Conservation (phyloP, 2,113 vertebrate species). For the Siphamia tubifer region DNA sequence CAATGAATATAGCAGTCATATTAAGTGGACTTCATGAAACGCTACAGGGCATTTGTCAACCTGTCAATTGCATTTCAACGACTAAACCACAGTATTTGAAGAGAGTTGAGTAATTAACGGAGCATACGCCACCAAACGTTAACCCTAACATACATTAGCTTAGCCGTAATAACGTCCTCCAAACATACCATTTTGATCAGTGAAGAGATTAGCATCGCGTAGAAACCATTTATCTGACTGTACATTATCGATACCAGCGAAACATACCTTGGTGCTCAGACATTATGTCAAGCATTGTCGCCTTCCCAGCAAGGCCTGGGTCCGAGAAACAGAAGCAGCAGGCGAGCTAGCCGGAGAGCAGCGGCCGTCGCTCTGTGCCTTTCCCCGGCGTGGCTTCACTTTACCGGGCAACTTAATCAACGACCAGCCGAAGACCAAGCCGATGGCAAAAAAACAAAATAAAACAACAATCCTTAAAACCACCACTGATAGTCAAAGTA, state of each 20-base stretch:
- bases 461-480: neutral
- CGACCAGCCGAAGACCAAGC: conserved; percentile 11
- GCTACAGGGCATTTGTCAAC: neutral
- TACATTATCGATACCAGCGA: neutral
- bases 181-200: conserved; percentile 8
- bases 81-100: neutral
- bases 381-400: conserved; percentile 71
- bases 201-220: neutral
- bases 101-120: neutral
- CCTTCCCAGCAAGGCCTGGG: conserved; percentile 71
- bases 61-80: neutral
- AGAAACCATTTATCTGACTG: neutral
- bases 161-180: neutral
- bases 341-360: conserved; percentile 65
- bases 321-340: conserved; percentile 58
- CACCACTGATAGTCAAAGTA: neutral
- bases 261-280: conserved; percentile 84
- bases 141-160: conserved; percentile 10
- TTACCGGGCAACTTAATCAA: conserved; percentile 44
- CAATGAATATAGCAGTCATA: neutral
- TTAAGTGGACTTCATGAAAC: neutral
- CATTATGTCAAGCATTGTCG: conserved; percentile 87
- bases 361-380: conserved; percentile 66
- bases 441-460: neutral
- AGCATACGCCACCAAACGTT: conserved; percentile 49